Conservation (phyloP, 23 tunicate genomes). For the Clavelina lepadiformis region DNA sequence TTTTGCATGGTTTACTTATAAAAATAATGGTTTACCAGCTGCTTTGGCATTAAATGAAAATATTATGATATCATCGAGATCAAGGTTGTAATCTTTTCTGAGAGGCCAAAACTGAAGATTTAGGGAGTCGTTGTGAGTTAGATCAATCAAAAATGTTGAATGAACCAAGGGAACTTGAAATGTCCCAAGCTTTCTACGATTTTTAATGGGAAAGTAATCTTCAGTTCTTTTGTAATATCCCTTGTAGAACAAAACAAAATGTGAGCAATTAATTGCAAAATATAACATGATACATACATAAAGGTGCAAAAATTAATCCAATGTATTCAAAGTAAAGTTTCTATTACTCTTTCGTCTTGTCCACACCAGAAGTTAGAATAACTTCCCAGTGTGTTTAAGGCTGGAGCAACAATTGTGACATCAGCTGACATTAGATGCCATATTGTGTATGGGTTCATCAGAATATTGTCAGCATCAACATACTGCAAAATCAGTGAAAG, state of each 20-base stretch:
- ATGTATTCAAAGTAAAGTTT: background rate
- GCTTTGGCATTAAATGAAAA: constrained; percentile 64
- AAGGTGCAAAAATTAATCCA: background rate
- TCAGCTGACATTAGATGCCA: constrained; percentile 67
- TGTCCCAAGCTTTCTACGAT: constrained; percentile 50
- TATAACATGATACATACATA: background rate
- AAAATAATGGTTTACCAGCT: constrained; percentile 16
- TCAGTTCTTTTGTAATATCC: constrained; percentile 81
- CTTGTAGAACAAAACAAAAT: constrained; percentile 11
- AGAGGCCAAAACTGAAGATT: constrained; percentile 78
- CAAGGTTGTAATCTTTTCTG: constrained; percentile 35
- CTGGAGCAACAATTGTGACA: constrained; percentile 72
- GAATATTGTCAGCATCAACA: constrained; percentile 77
- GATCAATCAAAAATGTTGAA: constrained; percentile 77
- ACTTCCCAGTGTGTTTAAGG: constrained; percentile 40
- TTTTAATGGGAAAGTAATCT: constrained; percentile 66
- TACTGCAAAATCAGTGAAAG: constrained; percentile 35
- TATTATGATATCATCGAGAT: constrained; percentile 84
- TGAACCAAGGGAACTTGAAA: constrained; percentile 82
- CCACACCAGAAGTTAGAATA: constrained; percentile 96
- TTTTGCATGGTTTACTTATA: background rate
- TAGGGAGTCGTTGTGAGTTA: constrained; percentile 34
- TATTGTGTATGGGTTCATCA: constrained; percentile 67
- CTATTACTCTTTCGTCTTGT: constrained; percentile 46
- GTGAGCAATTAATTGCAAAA: background rate